phyloP scores from a whole-genome alignment of 2,113 vertebrate species.

The Podarcis raffonei region DNA sequence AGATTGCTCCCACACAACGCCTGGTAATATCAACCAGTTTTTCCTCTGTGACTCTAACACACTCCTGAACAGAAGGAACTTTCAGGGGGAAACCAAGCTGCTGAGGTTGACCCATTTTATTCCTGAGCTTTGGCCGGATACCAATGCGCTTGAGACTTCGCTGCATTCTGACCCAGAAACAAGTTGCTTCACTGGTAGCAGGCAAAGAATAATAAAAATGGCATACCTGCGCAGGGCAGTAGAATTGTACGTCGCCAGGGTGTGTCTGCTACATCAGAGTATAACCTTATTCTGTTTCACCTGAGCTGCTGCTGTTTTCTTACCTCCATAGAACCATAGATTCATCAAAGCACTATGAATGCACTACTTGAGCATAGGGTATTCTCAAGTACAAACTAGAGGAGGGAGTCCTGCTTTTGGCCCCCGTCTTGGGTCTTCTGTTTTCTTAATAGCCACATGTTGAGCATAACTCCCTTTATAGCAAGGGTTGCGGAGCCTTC shows the following conservation, averaged over 20 bases:
- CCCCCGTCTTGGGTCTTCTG: no score
- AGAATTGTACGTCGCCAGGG: not conserved
- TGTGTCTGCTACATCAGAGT: not conserved
- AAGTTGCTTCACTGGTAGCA: not conserved
- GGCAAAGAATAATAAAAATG: not conserved
- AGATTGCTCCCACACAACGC: not conserved
- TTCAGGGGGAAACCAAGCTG: not conserved
- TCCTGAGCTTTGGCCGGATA: not conserved
- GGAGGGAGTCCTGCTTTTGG: not conserved
- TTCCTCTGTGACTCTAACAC: not conserved
- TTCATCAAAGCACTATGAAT: no score
- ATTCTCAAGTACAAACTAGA: not conserved
- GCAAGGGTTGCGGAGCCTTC: no score
- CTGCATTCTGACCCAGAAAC: slow-evolving; percentile 1
- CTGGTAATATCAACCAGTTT: not conserved
- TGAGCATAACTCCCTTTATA: no score
- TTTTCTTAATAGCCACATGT: no score
- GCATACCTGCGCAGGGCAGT: not conserved
- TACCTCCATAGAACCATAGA: not conserved
- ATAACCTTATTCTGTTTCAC: not conserved
- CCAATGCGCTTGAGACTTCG: not conserved
- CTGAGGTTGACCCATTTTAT: not conserved
- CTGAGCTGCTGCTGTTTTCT: not conserved
- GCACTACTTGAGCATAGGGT: not conserved
- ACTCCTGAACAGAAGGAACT: not conserved